phyloP scores from a whole-genome alignment of 2,888 invertebrate species.

The Euspilapteryx auroguttella region DNA sequence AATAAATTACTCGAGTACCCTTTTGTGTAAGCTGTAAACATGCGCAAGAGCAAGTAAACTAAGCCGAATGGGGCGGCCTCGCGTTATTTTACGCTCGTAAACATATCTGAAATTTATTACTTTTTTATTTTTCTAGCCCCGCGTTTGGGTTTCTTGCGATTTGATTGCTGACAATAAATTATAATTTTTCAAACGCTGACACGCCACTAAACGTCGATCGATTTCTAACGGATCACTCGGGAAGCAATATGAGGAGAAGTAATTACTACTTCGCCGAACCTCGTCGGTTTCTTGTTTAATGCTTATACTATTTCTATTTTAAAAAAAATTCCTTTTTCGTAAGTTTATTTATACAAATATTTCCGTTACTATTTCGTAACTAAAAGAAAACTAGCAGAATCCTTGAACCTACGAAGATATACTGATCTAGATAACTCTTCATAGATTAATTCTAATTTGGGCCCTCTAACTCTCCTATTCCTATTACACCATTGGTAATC shows the following conservation, averaged over 20 bases:
- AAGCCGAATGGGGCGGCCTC: conserved; percentile 33
- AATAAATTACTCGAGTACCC: conserved; percentile 39
- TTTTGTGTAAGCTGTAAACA: conserved; percentile 24
- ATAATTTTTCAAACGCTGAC: conserved; percentile 58
- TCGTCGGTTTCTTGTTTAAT: conserved; percentile 51
- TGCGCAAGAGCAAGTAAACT: conserved; percentile 33
- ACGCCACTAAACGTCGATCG: conserved; percentile 58
- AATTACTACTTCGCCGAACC: conserved; percentile 51
- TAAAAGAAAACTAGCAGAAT: no score
- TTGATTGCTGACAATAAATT: conserved; percentile 57
- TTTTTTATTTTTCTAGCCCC: conserved; percentile 53
- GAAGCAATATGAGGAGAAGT: conserved; percentile 48
- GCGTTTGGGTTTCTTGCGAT: conserved; percentile 54
- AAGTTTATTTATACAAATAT: no score
- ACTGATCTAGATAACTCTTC: no score
- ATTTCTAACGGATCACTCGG: conserved; percentile 57
- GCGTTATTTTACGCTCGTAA: conserved; percentile 59
- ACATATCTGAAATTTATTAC: conserved; percentile 53
- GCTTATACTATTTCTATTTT: conserved; percentile 40
- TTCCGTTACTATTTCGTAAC: no score
- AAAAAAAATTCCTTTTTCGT: no score
- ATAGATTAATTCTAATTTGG: no score
- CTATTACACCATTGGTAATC: no score
- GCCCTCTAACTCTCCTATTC: no score
- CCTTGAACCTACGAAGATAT: no score